Base-by-base conservation (phyloP, 2,888 invertebrate genomes). In the Heliconius ethilla region DNA sequence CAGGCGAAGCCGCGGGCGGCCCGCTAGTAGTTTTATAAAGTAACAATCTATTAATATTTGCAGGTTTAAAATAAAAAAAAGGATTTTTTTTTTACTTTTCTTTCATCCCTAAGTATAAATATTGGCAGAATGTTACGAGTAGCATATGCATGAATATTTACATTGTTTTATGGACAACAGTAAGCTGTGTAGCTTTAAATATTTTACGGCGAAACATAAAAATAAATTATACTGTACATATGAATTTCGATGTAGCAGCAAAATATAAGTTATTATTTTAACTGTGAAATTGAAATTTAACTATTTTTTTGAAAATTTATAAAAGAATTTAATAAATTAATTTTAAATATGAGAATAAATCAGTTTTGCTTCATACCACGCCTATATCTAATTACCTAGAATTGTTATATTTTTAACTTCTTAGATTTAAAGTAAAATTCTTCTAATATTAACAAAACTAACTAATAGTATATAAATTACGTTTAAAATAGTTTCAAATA, bases 151-250 rank as follows among this genome's bases (percentile, higher is more conserved):
- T 76, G 73, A 72, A 79, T 78, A 78, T 82, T 80, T 79, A 69
- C 80, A 82, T 78, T 81, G 84, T 90, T 92, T 92, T 91, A 92
- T 86, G 87, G 79, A 82, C 80, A 82, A 90, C 89, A 88, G 87
- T 91, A 91, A 90, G 89, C 85, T 87, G 87, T 87, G 87, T 87
- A 87, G 86, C 88, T 91, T 89, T 85, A 89, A 90, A 90, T 86
- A 89, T 90, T 92, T 92, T 90, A 91, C 87, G 88, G 88, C 82
- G 79, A 79, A 85, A 88, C 89, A 87, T 91, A 89, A 92, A 91
- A 89, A 88, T 85, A 88, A 83, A 82, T 78, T 78, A 76, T 79
- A 78, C 79, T 79, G 77, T 80, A 78, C 76, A 77, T 76, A 78
- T 73, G 76, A 81, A 80, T 83, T 81, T 82, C 73, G 59, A 70